A percentile compares a stretch with the other conserved stretches of the same genome.
phyloP scores from a whole-genome alignment of 2,888 invertebrate species.

The Andrena haemorrhoa region DNA sequence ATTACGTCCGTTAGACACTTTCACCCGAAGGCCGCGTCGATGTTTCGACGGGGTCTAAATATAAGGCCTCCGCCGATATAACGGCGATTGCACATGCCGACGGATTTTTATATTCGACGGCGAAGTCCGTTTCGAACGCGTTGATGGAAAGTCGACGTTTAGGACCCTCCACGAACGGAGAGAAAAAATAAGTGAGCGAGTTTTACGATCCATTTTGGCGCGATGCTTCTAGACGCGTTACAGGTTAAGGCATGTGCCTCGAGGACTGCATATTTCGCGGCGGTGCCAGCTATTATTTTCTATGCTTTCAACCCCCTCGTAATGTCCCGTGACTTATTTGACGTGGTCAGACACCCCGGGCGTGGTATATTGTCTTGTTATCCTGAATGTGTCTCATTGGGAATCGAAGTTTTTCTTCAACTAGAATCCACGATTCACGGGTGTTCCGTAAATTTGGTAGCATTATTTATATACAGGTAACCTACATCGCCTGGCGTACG shows the following conservation, averaged over 20 bases:
- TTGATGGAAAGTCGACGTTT: slow-evolving; percentile 12
- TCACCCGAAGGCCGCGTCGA: slow-evolving; percentile 5
- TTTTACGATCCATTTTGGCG: no score
- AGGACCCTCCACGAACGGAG: background rate
- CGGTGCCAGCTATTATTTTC: background rate
- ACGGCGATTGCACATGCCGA: slow-evolving; percentile 26
- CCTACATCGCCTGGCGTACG: background rate
- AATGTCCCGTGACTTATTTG: background rate
- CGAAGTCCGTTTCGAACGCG: background rate
- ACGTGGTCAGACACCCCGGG: no score
- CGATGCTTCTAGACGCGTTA: background rate
- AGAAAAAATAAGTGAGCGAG: background rate
- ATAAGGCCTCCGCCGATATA: slow-evolving; percentile 32
- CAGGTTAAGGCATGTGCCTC: background rate
- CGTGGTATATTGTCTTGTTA: no score
- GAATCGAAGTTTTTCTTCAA: no score
- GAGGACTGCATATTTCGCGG: background rate
- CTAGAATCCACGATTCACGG: no score
- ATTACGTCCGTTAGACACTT: slow-evolving; percentile 19
- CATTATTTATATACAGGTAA: slow-evolving; percentile 7
- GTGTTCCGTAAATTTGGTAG: background rate
- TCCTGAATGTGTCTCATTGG: no score
- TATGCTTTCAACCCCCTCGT: background rate
- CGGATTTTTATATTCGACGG: slow-evolving; percentile 29
- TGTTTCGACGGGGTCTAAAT: slow-evolving; percentile 41